Evolutionary conservation across 2,797 vertebrate species (phyloP), one percentile per base, ranked within the genome.

Genomic region (Adelosebastes latens): DNA sequence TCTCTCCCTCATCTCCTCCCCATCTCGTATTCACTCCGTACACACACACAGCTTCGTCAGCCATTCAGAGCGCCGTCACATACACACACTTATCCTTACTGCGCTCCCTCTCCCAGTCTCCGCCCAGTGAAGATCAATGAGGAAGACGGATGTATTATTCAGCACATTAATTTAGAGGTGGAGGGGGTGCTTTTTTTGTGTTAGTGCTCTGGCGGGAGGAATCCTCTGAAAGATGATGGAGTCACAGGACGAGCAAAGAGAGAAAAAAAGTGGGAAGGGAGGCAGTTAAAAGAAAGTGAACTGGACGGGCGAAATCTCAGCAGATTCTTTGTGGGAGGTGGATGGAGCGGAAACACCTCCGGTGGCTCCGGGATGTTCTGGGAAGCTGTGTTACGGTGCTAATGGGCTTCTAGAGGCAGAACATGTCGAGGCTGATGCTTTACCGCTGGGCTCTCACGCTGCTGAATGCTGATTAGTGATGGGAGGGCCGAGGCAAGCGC

Each of bases 381-480:
- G 70, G 64, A 80, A 71, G 64, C 67, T 59, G 79, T 52, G 64
- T 66, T 62, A 75, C 32, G 3, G 32, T 31, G 69, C 72, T 91
- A 90, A 91, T 82, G 85, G 84, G 71, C 79, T 89, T 63, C 72
- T 63, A 60, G 63, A 83, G 78, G 79, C 85, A 78, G 90, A 82
- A 71, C 82, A 77, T 72, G 89, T 84, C 74, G 80, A 71, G 84
- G 77, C 80, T 66, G 87, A 81, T 56, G 76, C 81, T 94, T 88
- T 32, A 92, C 82, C 69, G 36, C 81, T 69, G 68, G 7, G 25
- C 55, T 66, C 68, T 81, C 82, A 39, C 24, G 52, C 83, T 11
- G 68, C 87, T 84, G 88, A 90, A 92, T 87, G 86, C 85, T 90
- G 93, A 94, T 88, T 81, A 82, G 85, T 9, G 70, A 79, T 68